These are phyloP conservation scores for Grammomys surdaster DNA, from an alignment of 2,113 vertebrate species.

Conservation along the genomic window DNA sequence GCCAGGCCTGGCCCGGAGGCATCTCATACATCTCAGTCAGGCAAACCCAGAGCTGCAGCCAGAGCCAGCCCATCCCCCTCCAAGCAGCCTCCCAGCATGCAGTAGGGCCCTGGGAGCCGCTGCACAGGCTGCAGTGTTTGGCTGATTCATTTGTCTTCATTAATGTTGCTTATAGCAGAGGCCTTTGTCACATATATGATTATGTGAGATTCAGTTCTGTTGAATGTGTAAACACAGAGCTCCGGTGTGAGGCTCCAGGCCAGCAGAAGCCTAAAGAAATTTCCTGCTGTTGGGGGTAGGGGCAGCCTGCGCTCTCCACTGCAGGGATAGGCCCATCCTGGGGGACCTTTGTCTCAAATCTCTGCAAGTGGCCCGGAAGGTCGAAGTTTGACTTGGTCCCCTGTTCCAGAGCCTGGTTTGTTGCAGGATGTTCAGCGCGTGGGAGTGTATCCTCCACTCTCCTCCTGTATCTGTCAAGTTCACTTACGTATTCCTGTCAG, in stretches of 20 bases:
- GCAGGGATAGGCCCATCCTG: background rate
- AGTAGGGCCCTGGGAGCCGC: slow-evolving; percentile 65
- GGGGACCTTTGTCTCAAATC: background rate
- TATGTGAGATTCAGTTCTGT: slow-evolving; percentile 67
- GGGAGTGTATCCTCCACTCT: background rate
- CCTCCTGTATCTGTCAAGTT: background rate
- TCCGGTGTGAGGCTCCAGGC: background rate
- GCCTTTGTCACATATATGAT: slow-evolving; percentile 67
- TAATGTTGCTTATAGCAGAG: slow-evolving; percentile 71
- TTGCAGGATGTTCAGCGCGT: background rate
- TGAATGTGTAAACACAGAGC: slow-evolving; percentile 70
- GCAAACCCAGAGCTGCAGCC: background rate
- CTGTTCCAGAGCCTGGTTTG: background rate
- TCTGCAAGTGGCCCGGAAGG: background rate
- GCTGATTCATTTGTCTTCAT: slow-evolving; percentile 79
- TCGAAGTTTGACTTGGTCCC: background rate
- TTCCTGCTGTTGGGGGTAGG: background rate
- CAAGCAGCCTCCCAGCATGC: background rate
- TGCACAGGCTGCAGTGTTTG: slow-evolving; percentile 15
- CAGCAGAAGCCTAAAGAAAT: slow-evolving; percentile 10
- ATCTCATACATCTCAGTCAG: slow-evolving; percentile 58
- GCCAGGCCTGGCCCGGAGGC: background rate
- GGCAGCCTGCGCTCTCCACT: background rate
- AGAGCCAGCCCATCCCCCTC: background rate
- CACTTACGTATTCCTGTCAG: background rate